Percentiles rank a stretch among this genome's conserved stretches.
phyloP scores from a whole-genome alignment of 2,888 invertebrate species.

The Dendrolimus pini region DNA sequence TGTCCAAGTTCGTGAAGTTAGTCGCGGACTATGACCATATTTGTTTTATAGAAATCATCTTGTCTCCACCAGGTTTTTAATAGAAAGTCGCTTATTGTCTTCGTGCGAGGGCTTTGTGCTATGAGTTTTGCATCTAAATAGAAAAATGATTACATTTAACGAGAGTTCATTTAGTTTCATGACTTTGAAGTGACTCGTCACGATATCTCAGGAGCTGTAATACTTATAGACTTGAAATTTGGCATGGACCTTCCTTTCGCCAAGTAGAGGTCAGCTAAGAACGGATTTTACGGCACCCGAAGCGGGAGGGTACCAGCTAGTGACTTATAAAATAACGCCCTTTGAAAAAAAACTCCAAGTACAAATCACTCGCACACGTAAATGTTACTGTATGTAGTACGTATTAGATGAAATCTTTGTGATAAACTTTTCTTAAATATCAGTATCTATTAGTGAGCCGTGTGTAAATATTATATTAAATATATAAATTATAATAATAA shows the following conservation, averaged over 20 bases:
- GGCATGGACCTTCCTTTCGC: no score
- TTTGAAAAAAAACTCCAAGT: no score
- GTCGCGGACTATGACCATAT: no score
- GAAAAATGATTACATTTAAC: conserved; percentile 11
- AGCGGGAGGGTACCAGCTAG: no score
- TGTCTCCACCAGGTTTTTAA: neutral
- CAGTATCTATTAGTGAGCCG: conserved; percentile 57
- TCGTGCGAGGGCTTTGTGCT: neutral
- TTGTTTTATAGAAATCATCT: neutral
- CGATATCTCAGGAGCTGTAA: no score
- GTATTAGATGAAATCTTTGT: conserved; percentile 43
- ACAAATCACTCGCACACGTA: no score
- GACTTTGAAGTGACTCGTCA: neutral
- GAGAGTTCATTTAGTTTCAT: conserved; percentile 40
- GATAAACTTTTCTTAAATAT: conserved; percentile 55
- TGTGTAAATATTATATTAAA: conserved; percentile 52
- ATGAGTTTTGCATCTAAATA: conserved; percentile 16
- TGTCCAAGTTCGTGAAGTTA: no score
- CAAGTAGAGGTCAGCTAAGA: no score
- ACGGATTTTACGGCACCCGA: no score
- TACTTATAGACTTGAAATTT: no score
- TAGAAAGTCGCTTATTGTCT: neutral
- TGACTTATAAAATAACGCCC: no score
- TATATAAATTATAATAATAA: conserved; percentile 24
- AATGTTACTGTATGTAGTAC: neutral